Base-by-base conservation (phyloP, 1,140 invertebrate genomes). In the Teleopsis dalmanni region DNA sequence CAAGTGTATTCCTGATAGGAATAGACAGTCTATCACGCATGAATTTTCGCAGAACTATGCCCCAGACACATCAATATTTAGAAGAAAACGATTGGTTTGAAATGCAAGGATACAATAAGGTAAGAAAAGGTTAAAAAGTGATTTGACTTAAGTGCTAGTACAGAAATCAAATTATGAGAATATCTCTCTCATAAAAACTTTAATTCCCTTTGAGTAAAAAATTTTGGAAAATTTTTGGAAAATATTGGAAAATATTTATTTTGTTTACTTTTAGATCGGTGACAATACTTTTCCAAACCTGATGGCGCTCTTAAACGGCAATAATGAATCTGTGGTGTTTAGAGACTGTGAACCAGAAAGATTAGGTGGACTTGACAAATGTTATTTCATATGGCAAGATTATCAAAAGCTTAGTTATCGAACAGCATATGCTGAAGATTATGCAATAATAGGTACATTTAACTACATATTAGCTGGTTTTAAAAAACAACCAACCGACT, bases 251-350 rank as follows among this genome's bases (percentile, higher is more conserved):
- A 13, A 46, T 14, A 7, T 45, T 45, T 46, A 14, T 36, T 1
- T 10, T 38, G 36, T 22, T 41, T 38, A 52, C 29, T 58, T 72
- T 58, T 31, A 78, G 77, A 70, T 78, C 53, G 87, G 77, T 1
- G 86, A 87, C 49, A 89, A 90, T 50, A 90, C 86, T 0, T 88
- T 84, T 59, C 85, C 87, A 0, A 91, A 91, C 71, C 58, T 91
- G 25, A 83, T 91, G 76, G 82, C 87, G 0, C 62, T 86, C 3
- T 66, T 91, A 6, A 84, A n/a, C n/a, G n/a, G n/a, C n/a, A n/a
- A n/a, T n/a, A n/a, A n/a, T n/a, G n/a, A n/a, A n/a, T n/a, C n/a
- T n/a, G n/a, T n/a, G n/a, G n/a, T n/a, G n/a, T n/a, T n/a, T n/a
- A n/a, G n/a, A n/a, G n/a, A 70, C 50, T 83, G 80, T 54, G 65